Conservation (phyloP, 2,797 vertebrate genomes). For the Lacerta bilineata region DNA sequence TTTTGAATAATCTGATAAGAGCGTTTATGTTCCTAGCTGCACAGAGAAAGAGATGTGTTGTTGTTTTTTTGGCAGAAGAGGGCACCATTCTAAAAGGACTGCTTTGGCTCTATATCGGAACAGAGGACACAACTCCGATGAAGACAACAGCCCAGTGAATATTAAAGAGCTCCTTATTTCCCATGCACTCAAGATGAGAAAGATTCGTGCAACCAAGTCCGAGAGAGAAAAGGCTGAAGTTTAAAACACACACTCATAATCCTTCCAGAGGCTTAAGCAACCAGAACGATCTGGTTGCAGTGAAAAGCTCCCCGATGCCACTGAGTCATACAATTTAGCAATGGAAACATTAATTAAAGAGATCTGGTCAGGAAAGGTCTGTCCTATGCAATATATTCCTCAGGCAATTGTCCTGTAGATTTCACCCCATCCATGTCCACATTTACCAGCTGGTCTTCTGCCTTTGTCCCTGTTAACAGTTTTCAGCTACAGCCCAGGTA, state of each 20-base stretch:
- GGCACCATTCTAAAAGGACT: conserved; percentile 41
- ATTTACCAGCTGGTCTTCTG: background rate
- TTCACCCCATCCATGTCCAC: background rate
- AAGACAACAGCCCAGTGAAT: conserved; percentile 16
- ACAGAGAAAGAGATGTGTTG: background rate
- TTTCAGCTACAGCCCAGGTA: conserved; percentile 1
- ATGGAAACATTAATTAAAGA: background rate
- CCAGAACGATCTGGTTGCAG: background rate
- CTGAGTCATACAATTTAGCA: background rate
- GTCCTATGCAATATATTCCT: background rate
- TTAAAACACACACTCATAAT: background rate
- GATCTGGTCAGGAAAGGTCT: background rate
- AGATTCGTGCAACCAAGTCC: conserved; percentile 3
- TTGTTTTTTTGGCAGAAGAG: conserved; percentile 13
- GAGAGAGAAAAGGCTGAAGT: background rate
- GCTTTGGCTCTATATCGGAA: background rate
- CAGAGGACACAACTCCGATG: background rate
- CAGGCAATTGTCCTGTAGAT: background rate
- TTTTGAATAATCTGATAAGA: background rate
- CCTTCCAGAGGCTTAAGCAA: background rate
- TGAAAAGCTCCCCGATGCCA: background rate
- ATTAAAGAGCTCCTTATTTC: conserved; percentile 15
- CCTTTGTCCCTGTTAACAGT: background rate
- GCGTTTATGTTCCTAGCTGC: background rate
- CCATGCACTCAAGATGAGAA: background rate